Conservation (phyloP, 2,113 vertebrate species). For the Chionodraco myersi region DNA sequence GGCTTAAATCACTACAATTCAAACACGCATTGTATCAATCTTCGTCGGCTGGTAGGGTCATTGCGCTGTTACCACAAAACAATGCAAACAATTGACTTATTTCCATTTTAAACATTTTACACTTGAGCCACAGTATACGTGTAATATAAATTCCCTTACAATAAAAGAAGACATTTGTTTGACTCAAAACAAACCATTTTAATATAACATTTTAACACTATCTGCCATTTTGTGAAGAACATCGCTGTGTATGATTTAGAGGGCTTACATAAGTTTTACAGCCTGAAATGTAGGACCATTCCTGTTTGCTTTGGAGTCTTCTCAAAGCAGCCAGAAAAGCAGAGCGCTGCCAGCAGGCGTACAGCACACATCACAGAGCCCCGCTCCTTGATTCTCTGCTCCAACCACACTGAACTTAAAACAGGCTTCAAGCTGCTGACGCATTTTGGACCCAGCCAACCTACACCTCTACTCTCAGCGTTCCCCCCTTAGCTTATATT, state of each 20-base stretch:
- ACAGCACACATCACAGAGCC: slow-evolving; percentile 46
- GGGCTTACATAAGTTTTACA: slow-evolving; percentile 62
- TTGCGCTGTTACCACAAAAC: too few species aligned
- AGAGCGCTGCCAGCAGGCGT: slow-evolving; percentile 62
- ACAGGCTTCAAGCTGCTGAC: slow-evolving; percentile 35
- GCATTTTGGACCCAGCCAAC: slow-evolving; percentile 20
- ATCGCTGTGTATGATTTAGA: slow-evolving; percentile 24
- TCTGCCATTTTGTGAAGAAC: slow-evolving; percentile 7
- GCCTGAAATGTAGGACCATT: slow-evolving; percentile 46
- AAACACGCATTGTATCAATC: background rate
- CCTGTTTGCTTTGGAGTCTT: slow-evolving; percentile 74
- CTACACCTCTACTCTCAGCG: slow-evolving; percentile 3
- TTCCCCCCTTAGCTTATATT: slow-evolving; percentile 25
- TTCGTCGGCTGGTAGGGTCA: background rate
- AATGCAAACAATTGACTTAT: too few species aligned
- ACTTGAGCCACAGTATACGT: background rate
- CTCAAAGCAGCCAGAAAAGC: slow-evolving; percentile 65
- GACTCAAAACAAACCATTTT: background rate
- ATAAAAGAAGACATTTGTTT: background rate
- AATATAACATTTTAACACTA: background rate
- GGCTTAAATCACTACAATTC: too few species aligned
- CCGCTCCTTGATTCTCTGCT: slow-evolving; percentile 49
- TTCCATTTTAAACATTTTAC: background rate
- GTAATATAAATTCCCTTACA: background rate
- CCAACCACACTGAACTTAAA: slow-evolving; percentile 59